These are phyloP conservation scores for Marronus borbonicus DNA, from an alignment of 2,888 invertebrate genomes.

Conservation along the genomic window DNA sequence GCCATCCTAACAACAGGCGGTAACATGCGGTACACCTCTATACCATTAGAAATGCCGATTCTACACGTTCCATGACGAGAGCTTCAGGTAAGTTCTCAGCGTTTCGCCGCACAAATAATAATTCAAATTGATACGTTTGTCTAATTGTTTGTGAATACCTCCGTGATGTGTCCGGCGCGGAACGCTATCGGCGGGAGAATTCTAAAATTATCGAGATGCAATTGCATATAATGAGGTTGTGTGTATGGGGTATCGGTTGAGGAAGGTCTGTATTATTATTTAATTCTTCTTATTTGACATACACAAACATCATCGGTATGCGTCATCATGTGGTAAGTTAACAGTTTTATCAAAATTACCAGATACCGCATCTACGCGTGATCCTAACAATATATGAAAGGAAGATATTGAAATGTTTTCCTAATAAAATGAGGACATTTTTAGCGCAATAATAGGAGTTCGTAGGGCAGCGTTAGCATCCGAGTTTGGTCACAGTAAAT, in stretches of 20 bases:
- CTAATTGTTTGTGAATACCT: constrained; percentile 45
- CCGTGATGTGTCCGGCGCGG: constrained; percentile 25
- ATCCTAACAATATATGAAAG: background rate
- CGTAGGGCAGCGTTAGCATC: too few relatives aligned
- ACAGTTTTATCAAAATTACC: constrained; percentile 10
- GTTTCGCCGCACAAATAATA: constrained; percentile 32
- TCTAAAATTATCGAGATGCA: constrained; percentile 39
- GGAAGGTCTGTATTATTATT: constrained; percentile 6
- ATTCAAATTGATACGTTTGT: constrained; percentile 45
- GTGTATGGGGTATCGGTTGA: constrained; percentile 13
- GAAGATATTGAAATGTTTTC: too few relatives aligned
- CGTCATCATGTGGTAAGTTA: background rate
- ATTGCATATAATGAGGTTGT: constrained; percentile 35
- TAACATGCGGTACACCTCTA: background rate
- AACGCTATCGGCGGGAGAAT: constrained; percentile 38
- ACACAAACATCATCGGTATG: background rate
- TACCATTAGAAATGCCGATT: constrained; percentile 4
- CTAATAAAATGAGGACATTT: too few relatives aligned
- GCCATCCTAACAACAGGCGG: background rate
- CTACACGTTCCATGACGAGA: background rate
- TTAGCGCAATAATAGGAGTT: too few relatives aligned
- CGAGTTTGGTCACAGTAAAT: too few relatives aligned
- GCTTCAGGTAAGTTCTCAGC: constrained; percentile 45
- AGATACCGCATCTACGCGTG: background rate
- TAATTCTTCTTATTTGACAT: background rate